A percentile compares a stretch with the other conserved stretches of the same genome.
Conservation (phyloP, 2,888 invertebrate genomes). For the Himalopsyche japonica region DNA sequence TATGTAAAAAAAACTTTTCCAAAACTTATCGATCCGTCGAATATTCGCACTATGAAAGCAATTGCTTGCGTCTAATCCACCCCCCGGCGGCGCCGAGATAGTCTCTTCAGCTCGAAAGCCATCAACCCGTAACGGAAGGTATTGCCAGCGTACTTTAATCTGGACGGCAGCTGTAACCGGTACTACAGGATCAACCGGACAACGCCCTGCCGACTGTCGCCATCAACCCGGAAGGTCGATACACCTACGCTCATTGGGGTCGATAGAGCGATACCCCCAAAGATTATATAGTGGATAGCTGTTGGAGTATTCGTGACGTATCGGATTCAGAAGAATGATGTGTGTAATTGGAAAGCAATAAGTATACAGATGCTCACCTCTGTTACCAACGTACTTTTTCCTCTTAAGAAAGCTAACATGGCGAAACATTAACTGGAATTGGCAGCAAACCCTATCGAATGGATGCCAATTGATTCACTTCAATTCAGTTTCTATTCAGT, state of each 20-base stretch:
- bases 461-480: too few species aligned
- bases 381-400: too few species aligned
- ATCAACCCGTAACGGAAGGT: background rate
- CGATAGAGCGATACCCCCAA: background rate
- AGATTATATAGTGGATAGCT: background rate
- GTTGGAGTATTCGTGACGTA: too few species aligned
- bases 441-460: too few species aligned
- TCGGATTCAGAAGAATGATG: too few species aligned
- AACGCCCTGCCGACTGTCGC: background rate
- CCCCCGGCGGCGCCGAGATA: background rate
- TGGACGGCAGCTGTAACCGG: background rate
- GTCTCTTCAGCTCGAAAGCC: background rate
- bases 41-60: background rate
- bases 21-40: background rate
- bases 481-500: too few species aligned
- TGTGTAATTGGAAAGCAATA: too few species aligned
- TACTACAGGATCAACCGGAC: background rate
- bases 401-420: too few species aligned
- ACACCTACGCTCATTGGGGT: background rate
- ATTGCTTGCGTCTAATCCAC: background rate
- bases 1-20: too few species aligned
- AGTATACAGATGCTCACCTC: too few species aligned
- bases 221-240: background rate
- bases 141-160: background rate
- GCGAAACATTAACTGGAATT: too few species aligned